Conservation (phyloP, 2,113 vertebrate genomes). For the Dipodomys merriami region DNA sequence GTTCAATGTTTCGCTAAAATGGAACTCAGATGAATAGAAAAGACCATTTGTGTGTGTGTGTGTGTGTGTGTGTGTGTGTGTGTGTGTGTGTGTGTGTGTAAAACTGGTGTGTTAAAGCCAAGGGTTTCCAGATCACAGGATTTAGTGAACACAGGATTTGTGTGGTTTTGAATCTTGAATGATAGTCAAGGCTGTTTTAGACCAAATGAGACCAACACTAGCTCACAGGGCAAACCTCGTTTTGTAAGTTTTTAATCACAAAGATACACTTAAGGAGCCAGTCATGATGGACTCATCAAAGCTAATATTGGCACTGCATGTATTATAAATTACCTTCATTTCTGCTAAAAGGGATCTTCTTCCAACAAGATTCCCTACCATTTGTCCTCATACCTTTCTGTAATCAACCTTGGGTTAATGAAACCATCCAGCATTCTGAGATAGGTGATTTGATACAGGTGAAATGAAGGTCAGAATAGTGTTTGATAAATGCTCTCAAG, state of each 20-base stretch:
- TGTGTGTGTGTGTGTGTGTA: not conserved
- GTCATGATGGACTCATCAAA: not conserved
- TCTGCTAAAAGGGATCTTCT: slow-evolving; percentile 20
- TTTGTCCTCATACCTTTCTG: slow-evolving; percentile 34
- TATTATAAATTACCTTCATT: slow-evolving; percentile 28
- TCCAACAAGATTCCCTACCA: slow-evolving; percentile 42
- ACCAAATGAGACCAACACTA: not conserved
- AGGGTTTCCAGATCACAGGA: not conserved
- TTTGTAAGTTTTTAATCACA: slow-evolving; percentile 19
- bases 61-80: too few relatives aligned
- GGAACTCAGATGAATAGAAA: slow-evolving; percentile 20
- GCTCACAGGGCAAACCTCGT: not conserved
- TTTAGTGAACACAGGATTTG: not conserved
- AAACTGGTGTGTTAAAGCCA: not conserved
- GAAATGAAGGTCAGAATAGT: slow-evolving; percentile 54
- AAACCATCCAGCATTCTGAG: slow-evolving; percentile 28
- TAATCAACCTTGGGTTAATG: slow-evolving; percentile 40
- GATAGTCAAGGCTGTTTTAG: not conserved
- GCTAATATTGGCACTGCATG: not conserved
- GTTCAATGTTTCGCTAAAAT: slow-evolving; percentile 21
- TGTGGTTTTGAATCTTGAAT: not conserved
- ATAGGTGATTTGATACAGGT: slow-evolving; percentile 25
- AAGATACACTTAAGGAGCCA: not conserved
- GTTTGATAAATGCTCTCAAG: slow-evolving; percentile 18
- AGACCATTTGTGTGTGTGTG: not conserved